A percentile compares a stretch with the other conserved stretches of the same genome.
Evolutionary conservation across 2,888 invertebrate genomes (phyloP).

Genomic region (Caradrina kadenii): DNA sequence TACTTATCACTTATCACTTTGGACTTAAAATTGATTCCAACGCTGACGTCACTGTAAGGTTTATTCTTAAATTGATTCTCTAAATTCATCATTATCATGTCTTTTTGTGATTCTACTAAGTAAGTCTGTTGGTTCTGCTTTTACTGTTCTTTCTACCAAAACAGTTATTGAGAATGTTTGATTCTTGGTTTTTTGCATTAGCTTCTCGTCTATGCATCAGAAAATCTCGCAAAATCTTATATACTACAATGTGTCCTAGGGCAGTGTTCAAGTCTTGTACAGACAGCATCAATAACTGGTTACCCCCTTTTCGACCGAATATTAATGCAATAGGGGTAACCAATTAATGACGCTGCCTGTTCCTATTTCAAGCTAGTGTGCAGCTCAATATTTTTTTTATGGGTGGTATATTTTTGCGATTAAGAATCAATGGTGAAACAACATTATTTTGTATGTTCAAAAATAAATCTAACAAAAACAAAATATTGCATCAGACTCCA

Average conservation of each 20-base stretch:
- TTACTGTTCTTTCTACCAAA: background rate
- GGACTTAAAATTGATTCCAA: background rate
- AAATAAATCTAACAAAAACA: background rate
- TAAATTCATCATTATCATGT: background rate
- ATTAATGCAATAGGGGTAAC: no score
- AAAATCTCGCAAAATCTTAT: background rate
- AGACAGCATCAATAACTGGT: no score
- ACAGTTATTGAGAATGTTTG: no score
- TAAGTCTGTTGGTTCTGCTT: background rate
- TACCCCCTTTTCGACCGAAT: no score
- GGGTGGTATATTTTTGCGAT: background rate
- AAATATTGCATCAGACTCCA: constrained; percentile 13
- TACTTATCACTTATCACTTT: constrained; percentile 1
- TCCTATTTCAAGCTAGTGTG: background rate
- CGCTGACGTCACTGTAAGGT: background rate
- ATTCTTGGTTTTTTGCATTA: background rate
- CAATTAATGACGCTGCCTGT: no score
- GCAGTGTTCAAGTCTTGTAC: background rate
- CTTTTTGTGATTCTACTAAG: background rate
- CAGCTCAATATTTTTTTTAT: background rate
- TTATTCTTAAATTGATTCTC: background rate
- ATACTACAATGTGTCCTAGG: background rate
- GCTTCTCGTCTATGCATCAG: background rate
- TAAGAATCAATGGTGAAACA: background rate
- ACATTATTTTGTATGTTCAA: background rate